Evolutionary conservation across 2,888 invertebrate genomes (phyloP).

Genomic region (Dorcus parallelipipedus): DNA sequence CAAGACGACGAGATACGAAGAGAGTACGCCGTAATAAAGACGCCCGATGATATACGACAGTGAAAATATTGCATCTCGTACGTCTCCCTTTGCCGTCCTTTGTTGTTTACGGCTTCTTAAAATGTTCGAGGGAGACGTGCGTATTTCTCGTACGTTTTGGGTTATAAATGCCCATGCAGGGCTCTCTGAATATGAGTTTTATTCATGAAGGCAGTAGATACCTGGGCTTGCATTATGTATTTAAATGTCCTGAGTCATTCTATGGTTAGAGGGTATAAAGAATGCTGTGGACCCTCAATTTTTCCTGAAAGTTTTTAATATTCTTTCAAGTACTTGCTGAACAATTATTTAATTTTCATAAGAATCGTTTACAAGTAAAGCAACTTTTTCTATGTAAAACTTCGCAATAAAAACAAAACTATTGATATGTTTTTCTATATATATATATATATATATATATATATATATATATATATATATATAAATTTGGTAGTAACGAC

Average conservation of each 20-base stretch:
- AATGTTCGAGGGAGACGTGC: slow-evolving; percentile 5
- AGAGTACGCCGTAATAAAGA: slow-evolving; percentile 23
- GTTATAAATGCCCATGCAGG: slow-evolving; percentile 20
- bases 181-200: slow-evolving; percentile 36
- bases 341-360: background rate
- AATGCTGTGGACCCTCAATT: slow-evolving; percentile 13
- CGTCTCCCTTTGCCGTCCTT: background rate
- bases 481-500: too few species aligned
- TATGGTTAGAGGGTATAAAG: slow-evolving; percentile 20
- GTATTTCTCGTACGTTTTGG: slow-evolving; percentile 1
- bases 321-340: background rate
- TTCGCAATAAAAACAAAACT: too few species aligned
- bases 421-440: too few species aligned
- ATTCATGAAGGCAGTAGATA: slow-evolving; percentile 42
- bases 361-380: background rate
- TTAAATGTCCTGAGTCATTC: slow-evolving; percentile 38
- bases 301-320: slow-evolving; percentile 10
- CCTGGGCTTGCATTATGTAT: slow-evolving; percentile 43
- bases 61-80: slow-evolving; percentile 16
- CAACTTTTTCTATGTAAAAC: too few species aligned
- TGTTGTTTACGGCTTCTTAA: slow-evolving; percentile 8
- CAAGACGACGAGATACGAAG: slow-evolving; percentile 1
- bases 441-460: too few species aligned
- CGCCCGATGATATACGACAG: slow-evolving; percentile 20
- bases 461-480: too few species aligned